Percentiles rank a stretch among this genome's conserved stretches.
These are phyloP conservation scores for Brachionus koreanus DNA, from an alignment of 1,140 invertebrate genomes.

Conservation along the genomic window DNA sequence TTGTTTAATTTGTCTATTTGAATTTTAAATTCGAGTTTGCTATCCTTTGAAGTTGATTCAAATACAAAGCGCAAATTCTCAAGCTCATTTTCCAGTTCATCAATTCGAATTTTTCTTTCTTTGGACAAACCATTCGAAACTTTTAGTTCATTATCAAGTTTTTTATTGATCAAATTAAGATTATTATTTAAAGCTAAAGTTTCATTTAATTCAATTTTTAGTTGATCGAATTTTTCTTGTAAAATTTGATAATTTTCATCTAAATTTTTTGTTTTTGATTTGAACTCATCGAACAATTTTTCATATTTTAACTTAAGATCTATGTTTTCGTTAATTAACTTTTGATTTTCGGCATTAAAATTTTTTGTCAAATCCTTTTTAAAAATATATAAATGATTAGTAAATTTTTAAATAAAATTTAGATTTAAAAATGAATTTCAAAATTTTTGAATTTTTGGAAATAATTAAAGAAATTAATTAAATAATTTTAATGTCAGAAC, in stretches of 20 bases:
- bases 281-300: conserved; percentile 52
- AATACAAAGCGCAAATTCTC: conserved; percentile 9
- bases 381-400: not conserved
- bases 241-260: conserved; percentile 50
- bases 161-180: conserved; percentile 31
- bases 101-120: not conserved
- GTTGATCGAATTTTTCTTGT: conserved; percentile 47
- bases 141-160: not conserved
- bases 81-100: conserved; percentile 34
- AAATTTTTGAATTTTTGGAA: too few relatives aligned
- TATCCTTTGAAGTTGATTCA: conserved; percentile 16
- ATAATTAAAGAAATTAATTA: too few relatives aligned
- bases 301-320: conserved; percentile 47
- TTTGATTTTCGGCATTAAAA: conserved; percentile 41
- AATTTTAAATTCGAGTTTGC: conserved; percentile 49
- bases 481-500: too few relatives aligned
- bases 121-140: not conserved
- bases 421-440: not conserved
- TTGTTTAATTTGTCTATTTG: conserved; percentile 50
- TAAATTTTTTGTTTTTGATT: conserved; percentile 50
- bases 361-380: conserved; percentile 34
- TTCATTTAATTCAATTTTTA: conserved; percentile 47
- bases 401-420: too few relatives aligned
- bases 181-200: conserved; percentile 46
- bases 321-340: conserved; percentile 18